A percentile compares a stretch with the other conserved stretches of the same genome.
Conservation (phyloP, 2,888 invertebrate genomes). For the Drosophila niveifrons region DNA sequence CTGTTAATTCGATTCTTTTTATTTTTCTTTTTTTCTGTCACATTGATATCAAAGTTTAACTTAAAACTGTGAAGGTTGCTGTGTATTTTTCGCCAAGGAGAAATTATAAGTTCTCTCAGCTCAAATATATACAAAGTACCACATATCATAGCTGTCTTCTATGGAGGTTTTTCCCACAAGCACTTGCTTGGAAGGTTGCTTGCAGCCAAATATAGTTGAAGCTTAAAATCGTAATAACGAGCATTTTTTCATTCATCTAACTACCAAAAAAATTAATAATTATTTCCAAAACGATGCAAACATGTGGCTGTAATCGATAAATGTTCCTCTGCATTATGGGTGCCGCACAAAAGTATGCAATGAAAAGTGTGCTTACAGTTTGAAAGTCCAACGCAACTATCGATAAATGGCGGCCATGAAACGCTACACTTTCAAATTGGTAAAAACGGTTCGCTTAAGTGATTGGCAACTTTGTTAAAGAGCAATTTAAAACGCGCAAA, state of each 20-base stretch:
- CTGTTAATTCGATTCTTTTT: neutral
- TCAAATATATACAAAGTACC: too few species aligned
- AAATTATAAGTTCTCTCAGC: too few species aligned
- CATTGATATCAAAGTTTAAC: too few species aligned
- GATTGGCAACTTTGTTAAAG: constrained; percentile 25
- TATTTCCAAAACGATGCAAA: neutral
- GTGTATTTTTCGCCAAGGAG: too few species aligned
- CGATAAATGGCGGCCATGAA: constrained; percentile 24
- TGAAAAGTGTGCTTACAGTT: constrained; percentile 16
- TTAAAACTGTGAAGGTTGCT: too few species aligned
- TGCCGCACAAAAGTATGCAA: constrained; percentile 46
- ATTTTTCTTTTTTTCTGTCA: neutral
- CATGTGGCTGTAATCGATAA: neutral
- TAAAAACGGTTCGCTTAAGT: constrained; percentile 8
- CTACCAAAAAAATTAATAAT: neutral
- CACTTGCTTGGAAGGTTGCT: too few species aligned
- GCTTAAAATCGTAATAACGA: too few species aligned
- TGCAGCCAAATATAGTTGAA: too few species aligned
- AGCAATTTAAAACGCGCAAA: constrained; percentile 31
- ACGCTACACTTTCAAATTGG: constrained; percentile 32
- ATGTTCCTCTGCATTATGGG: neutral
- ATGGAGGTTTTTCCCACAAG: too few species aligned
- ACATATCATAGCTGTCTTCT: too few species aligned
- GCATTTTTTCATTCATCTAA: too few species aligned
- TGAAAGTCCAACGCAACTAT: constrained; percentile 20